These are phyloP conservation scores for Halictus quadricinctus DNA, from an alignment of 2,888 invertebrate species.

Conservation along the genomic window DNA sequence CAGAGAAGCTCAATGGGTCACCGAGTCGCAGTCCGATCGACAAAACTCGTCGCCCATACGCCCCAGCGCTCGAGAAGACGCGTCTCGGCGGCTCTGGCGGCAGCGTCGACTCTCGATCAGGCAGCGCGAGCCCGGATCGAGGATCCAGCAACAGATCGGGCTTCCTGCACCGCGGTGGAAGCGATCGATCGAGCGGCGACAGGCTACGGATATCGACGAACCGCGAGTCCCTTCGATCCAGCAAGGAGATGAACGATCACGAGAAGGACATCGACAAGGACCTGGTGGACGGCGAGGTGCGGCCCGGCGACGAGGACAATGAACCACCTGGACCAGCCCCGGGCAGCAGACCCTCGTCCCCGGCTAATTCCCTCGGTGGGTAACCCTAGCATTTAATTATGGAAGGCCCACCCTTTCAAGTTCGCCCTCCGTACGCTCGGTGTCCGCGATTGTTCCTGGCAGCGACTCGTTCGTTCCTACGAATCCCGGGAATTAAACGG, in stretches of 20 bases:
- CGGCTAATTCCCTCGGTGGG: slow-evolving; percentile 77
- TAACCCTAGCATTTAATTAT: slow-evolving; percentile 69
- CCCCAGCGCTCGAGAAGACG: slow-evolving; percentile 78
- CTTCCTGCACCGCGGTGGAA: slow-evolving; percentile 76
- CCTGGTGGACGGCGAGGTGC: slow-evolving; percentile 77
- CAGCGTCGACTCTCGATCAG: slow-evolving; percentile 80
- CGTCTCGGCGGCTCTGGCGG: slow-evolving; percentile 79
- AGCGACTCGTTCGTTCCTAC: slow-evolving; percentile 21
- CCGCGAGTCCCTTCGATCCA: slow-evolving; percentile 73
- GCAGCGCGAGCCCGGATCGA: slow-evolving; percentile 79
- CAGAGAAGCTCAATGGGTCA: slow-evolving; percentile 78
- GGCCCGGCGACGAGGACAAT: slow-evolving; percentile 81
- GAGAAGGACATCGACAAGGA: slow-evolving; percentile 77
- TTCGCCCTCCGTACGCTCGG: slow-evolving; percentile 42
- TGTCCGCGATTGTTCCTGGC: slow-evolving; percentile 48
- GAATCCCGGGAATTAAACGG: slow-evolving; percentile 52
- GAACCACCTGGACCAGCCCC: slow-evolving; percentile 81
- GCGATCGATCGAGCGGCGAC: slow-evolving; percentile 77
- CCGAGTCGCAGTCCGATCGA: slow-evolving; percentile 82
- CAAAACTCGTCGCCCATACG: slow-evolving; percentile 83
- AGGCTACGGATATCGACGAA: slow-evolving; percentile 77
- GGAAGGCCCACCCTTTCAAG: slow-evolving; percentile 65
- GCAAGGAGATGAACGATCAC: slow-evolving; percentile 75
- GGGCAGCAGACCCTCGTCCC: slow-evolving; percentile 79
- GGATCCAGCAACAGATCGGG: slow-evolving; percentile 67